Evolutionary conservation across 2,797 vertebrate species (phyloP).

Genomic region (Myotis myotis): DNA sequence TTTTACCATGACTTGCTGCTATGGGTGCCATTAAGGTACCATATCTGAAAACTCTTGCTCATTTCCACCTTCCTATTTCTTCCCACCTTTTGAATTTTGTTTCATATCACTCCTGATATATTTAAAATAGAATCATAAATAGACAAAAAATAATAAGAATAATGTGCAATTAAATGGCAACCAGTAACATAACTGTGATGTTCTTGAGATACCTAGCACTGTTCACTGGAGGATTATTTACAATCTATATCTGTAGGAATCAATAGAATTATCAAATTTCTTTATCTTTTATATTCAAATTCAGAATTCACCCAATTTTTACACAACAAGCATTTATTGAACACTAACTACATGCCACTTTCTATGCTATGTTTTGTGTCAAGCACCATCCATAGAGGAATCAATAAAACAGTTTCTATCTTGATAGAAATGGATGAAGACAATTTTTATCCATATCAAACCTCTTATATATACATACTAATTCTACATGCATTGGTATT

Average conservation of each 20-base stretch:
- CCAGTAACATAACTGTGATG: not conserved
- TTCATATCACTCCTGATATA: not conserved
- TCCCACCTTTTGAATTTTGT: not conserved
- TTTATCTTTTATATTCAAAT: not conserved
- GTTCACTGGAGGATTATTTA: not conserved
- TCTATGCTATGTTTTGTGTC: not conserved
- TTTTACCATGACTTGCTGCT: not conserved
- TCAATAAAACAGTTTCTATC: not conserved
- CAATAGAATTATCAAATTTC: not conserved
- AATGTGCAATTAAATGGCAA: not conserved
- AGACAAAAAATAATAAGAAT: not conserved
- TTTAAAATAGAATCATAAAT: slow-evolving; percentile 27
- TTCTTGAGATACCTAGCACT: not conserved
- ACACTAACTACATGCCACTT: not conserved
- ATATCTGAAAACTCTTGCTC: not conserved
- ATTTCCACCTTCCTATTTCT: not conserved
- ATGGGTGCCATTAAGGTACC: not conserved
- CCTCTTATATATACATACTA: not conserved
- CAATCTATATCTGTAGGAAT: not conserved
- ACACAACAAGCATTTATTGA: not conserved
- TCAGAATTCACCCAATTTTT: not conserved
- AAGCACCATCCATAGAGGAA: not conserved
- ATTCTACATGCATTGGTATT: not conserved
- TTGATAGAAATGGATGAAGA: not conserved
- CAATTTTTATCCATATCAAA: not conserved